Conservation (phyloP, 2,797 vertebrate species). For the Rhinella marina region DNA sequence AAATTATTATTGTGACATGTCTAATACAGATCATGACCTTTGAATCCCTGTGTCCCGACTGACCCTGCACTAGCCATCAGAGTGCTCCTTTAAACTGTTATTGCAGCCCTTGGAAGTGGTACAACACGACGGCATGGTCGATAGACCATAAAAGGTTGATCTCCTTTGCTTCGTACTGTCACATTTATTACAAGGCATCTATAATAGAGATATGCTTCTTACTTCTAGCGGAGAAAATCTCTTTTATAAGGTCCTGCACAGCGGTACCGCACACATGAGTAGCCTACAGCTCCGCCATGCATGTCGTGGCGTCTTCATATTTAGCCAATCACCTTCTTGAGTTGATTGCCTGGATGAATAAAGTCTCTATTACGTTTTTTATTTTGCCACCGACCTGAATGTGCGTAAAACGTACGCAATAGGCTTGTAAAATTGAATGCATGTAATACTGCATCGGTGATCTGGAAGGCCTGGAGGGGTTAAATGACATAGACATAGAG, state of each 20-base stretch:
- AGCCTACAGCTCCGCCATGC: not conserved
- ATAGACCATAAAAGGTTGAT: too few species aligned
- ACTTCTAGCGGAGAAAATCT: not conserved
- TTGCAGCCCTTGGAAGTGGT: too few species aligned
- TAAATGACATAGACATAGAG: not conserved
- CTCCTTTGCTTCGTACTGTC: not conserved
- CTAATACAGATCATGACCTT: too few species aligned
- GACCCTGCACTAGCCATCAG: too few species aligned
- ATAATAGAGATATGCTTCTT: not conserved
- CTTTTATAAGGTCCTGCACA: not conserved
- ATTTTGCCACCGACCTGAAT: too few species aligned
- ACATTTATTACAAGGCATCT: not conserved
- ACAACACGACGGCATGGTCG: too few species aligned
- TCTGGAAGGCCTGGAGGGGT: not conserved
- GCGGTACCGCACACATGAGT: not conserved
- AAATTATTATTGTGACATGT: too few species aligned
- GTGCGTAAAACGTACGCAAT: not conserved
- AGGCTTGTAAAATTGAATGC: not conserved
- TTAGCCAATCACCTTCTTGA: not conserved
- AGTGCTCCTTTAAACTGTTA: not conserved
- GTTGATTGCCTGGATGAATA: not conserved
- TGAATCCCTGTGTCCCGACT: too few species aligned
- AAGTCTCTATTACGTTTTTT: not conserved
- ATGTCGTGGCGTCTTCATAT: not conserved
- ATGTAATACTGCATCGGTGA: not conserved